Conservation (phyloP, 2,113 vertebrate genomes). For the Gymnorhina tibicen region DNA sequence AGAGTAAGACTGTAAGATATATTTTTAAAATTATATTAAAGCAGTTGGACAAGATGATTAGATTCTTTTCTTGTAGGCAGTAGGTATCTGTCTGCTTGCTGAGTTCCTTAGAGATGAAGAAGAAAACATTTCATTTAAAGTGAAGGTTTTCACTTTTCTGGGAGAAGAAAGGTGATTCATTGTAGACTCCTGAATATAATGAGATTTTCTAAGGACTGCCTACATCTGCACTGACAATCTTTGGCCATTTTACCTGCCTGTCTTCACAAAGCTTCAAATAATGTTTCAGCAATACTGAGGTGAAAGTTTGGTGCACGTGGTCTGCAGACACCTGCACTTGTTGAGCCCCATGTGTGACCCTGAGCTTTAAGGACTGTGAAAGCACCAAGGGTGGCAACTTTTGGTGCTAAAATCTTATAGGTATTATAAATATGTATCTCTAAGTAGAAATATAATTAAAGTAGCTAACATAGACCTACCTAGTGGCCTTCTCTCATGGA, state of each 20-base stretch:
- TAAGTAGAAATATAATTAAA: not conserved
- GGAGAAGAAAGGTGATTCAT: constrained; percentile 18
- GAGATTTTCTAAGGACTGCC: constrained; percentile 46
- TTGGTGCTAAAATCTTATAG: not conserved
- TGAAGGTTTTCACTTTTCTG: constrained; percentile 14
- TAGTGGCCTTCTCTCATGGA: not conserved
- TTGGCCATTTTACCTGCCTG: not conserved
- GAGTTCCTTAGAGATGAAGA: constrained; percentile 20
- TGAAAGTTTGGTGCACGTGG: not conserved
- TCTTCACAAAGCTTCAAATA: not conserved
- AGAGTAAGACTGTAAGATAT: constrained; percentile 1
- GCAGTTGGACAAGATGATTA: constrained; percentile 29
- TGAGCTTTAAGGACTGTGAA: not conserved
- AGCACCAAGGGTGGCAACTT: not conserved
- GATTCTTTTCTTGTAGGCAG: constrained; percentile 7
- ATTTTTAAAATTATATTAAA: constrained; percentile 57
- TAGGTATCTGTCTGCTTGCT: not conserved
- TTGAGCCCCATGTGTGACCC: not conserved
- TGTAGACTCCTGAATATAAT: constrained; percentile 42
- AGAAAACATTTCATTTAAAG: constrained; percentile 50
- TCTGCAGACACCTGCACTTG: not conserved
- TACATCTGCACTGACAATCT: not conserved
- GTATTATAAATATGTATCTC: not conserved
- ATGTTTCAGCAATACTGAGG: not conserved
- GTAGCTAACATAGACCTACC: no score